Percentiles rank a stretch among this genome's conserved stretches.
These are phyloP conservation scores for Polydesmus complanatus DNA, from an alignment of 2,888 invertebrate species.

Conservation along the genomic window DNA sequence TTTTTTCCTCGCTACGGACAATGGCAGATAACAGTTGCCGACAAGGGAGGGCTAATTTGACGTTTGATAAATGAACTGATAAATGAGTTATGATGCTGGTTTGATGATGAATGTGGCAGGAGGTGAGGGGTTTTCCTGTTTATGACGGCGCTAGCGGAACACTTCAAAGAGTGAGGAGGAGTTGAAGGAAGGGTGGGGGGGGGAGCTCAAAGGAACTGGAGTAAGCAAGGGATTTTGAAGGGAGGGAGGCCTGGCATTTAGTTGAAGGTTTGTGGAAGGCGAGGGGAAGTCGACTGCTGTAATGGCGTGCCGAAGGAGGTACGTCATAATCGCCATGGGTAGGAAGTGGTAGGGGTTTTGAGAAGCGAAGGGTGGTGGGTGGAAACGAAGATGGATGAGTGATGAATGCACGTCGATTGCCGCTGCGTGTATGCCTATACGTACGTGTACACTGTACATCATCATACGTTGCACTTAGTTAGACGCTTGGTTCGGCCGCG, in stretches of 20 bases:
- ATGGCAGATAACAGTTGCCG: constrained; percentile 17
- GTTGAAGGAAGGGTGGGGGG: background rate
- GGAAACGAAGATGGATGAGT: background rate
- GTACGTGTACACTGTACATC: too few species aligned
- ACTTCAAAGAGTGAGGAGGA: constrained; percentile 8
- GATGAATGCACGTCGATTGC: background rate
- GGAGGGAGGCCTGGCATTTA: background rate
- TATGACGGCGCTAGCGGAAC: constrained; percentile 16
- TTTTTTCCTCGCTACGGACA: constrained; percentile 3
- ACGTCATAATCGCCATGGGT: constrained; percentile 1
- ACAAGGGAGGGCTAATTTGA: constrained; percentile 19
- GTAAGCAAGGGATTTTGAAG: background rate
- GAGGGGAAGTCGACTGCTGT: background rate
- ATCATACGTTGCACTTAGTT: background rate
- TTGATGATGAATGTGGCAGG: constrained; percentile 19
- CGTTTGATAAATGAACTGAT: constrained; percentile 19
- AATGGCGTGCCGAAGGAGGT: constrained; percentile 8
- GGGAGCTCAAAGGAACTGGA: background rate
- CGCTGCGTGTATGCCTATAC: too few species aligned
- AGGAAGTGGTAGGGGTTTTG: constrained; percentile 1
- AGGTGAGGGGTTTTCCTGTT: constrained; percentile 18
- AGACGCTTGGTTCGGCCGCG: too few species aligned
- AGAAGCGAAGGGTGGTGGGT: background rate
- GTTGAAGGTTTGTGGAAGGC: background rate
- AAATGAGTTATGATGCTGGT: constrained; percentile 19